A percentile compares a stretch with the other conserved stretches of the same genome.
Conservation (phyloP, 2,797 vertebrate genomes). For the Danio choprae region DNA sequence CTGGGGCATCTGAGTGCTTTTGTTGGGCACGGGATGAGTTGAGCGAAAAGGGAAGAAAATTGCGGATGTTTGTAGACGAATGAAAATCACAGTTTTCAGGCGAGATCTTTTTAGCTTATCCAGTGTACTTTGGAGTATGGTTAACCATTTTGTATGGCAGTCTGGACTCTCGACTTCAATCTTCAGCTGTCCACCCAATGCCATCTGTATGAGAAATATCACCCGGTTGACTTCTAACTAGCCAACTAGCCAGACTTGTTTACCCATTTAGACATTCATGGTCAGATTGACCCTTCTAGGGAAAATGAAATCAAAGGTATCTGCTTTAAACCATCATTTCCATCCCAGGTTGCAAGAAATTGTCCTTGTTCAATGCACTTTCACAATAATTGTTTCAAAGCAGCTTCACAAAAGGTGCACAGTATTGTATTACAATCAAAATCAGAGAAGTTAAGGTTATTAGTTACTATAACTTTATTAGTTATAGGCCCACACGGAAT, state of each 20-base stretch:
- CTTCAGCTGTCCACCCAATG: slow-evolving; percentile 64
- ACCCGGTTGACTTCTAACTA: slow-evolving; percentile 13
- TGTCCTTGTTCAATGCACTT: not conserved
- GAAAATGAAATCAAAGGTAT: not conserved
- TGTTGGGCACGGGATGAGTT: not conserved
- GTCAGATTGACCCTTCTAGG: not conserved
- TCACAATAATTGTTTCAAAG: no score
- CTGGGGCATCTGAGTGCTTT: slow-evolving; percentile 18
- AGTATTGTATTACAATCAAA: no score
- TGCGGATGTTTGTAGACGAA: slow-evolving; percentile 47
- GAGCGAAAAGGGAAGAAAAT: slow-evolving; percentile 9
- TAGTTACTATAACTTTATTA: no score
- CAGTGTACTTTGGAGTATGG: not conserved
- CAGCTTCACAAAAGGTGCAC: no score
- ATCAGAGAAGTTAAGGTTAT: no score
- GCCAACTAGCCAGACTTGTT: slow-evolving; percentile 31
- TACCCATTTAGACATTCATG: slow-evolving; percentile 47
- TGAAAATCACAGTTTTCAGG: slow-evolving; percentile 8
- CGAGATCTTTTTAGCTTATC: not conserved
- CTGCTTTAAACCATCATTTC: slow-evolving; percentile 7
- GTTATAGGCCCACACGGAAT: no score
- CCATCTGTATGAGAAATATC: slow-evolving; percentile 72
- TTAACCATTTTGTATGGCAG: slow-evolving; percentile 4
- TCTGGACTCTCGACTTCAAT: not conserved
- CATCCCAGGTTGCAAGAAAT: not conserved